phyloP scores from a whole-genome alignment of 2,888 invertebrate genomes.

The Dermolepida albohirtum region DNA sequence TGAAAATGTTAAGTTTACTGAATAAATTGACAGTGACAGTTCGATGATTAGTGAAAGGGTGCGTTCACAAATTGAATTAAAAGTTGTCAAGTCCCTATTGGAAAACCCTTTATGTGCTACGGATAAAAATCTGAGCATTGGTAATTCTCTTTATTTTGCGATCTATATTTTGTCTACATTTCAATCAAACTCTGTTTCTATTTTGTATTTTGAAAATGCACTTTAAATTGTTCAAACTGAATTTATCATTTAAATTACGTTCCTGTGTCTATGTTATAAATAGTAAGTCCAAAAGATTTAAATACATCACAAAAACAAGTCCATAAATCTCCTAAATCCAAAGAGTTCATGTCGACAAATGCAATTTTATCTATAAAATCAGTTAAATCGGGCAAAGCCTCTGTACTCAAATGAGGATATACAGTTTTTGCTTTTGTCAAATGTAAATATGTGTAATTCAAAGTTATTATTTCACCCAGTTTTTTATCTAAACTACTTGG shows the following conservation, averaged over 20 bases:
- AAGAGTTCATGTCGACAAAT: constrained; percentile 38
- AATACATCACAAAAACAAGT: constrained; percentile 35
- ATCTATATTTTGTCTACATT: no score
- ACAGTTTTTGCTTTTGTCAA: constrained; percentile 70
- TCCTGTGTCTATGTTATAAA: constrained; percentile 16
- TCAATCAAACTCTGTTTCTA: no score
- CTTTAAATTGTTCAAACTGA: background rate
- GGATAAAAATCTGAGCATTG: no score
- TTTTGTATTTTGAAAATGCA: no score
- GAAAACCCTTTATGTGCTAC: no score
- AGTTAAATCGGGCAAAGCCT: constrained; percentile 76
- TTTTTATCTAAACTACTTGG: constrained; percentile 75
- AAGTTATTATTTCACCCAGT: constrained; percentile 62
- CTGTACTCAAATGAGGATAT: constrained; percentile 82
- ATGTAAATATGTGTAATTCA: constrained; percentile 63
- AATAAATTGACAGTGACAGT: no score
- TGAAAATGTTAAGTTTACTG: no score
- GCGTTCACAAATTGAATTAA: no score
- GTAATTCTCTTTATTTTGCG: no score
- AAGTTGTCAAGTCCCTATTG: no score
- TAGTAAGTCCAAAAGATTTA: constrained; percentile 35
- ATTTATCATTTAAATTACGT: background rate
- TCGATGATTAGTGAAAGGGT: no score
- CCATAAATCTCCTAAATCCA: constrained; percentile 37
- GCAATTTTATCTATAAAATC: constrained; percentile 44